Evolutionary conservation across 2,888 invertebrate species (phyloP), one percentile per base, ranked within the genome.

Genomic region (Heterodera filipjevi): DNA sequence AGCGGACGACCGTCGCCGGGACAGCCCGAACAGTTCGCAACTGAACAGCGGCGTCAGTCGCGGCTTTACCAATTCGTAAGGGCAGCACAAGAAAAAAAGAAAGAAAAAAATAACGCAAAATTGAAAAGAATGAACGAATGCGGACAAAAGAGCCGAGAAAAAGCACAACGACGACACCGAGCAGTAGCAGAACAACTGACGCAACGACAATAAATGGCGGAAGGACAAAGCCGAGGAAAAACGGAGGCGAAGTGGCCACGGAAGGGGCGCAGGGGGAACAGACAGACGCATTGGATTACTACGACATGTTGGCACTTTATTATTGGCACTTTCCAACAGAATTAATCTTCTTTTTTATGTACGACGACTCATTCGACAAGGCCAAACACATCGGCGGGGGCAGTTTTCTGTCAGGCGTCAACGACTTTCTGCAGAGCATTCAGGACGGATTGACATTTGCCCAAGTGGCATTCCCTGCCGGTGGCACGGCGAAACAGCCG

Each of bases 331-430:
- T 10, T 64, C 39, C 14, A n/a, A 14, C 3, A 14, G 3, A 2
- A 22, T n/a, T 39, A 22, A 49, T 14, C 71, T 35, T 16, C 33
- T 2, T 19, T 75, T 75, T 33, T 32, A 66, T 78, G 80, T 84
- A 84, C 68, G 84, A 84, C 77, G 84, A 84, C 30, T 79, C 84
- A 49, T 84, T 84, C 59, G 84, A 86, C 73, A 86, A 86, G 70
- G 71, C 80, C 73, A 83, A 84, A 39, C 84, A 84, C 71, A 78
- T 76, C 3, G 82, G 85, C 39, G 80, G 79, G 44, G 84, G 82
- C 32, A 35, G 46, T 3, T 49, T 84, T n/a, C 49, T 84, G 39
- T 59, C 76, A 5, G 84, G 85, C 33, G 79, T 84, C 64, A 79
- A 78, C 12, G 84, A 84, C 46, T 81, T 84, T 32, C 64, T 84